Evolutionary conservation across 2,797 vertebrate genomes (phyloP).

Genomic region (Meda fulgida): DNA sequence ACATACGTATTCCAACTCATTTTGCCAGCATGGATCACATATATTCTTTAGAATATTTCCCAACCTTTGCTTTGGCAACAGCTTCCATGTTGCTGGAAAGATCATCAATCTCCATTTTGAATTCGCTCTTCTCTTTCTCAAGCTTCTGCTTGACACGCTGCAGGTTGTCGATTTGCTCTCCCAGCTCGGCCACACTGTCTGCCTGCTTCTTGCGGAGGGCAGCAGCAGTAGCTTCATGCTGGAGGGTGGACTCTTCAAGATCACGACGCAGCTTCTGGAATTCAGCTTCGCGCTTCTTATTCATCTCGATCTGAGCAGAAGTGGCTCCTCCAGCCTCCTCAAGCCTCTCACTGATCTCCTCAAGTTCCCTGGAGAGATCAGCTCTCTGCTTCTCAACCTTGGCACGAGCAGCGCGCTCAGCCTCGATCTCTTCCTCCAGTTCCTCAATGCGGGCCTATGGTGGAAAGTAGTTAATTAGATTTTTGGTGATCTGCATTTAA

Average conservation of each 20-base stretch:
- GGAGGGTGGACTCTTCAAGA: slow-evolving; percentile 87
- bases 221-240: slow-evolving; percentile 83
- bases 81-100: slow-evolving; percentile 85
- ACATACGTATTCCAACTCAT: not conserved
- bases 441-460: not conserved
- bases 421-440: slow-evolving; percentile 88
- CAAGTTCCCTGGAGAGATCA: slow-evolving; percentile 85
- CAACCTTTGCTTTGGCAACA: slow-evolving; percentile 14
- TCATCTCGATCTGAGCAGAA: slow-evolving; percentile 83
- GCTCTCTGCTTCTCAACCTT: slow-evolving; percentile 85
- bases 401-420: slow-evolving; percentile 78
- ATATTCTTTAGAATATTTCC: not conserved
- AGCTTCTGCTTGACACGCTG: slow-evolving; percentile 86
- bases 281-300: slow-evolving; percentile 88
- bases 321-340: slow-evolving; percentile 89
- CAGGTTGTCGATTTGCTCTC: slow-evolving; percentile 89
- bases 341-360: slow-evolving; percentile 88
- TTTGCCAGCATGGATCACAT: not conserved
- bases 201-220: slow-evolving; percentile 81
- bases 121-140: slow-evolving; percentile 77
- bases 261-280: slow-evolving; percentile 87
- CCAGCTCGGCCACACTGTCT: slow-evolving; percentile 83
- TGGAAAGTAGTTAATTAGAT: not conserved
- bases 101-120: slow-evolving; percentile 90
- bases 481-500: not conserved